Percentiles rank a stretch among this genome's conserved stretches.
Evolutionary conservation across 1,140 invertebrate species (phyloP).

Genomic region (Drosophila pruinosa): DNA sequence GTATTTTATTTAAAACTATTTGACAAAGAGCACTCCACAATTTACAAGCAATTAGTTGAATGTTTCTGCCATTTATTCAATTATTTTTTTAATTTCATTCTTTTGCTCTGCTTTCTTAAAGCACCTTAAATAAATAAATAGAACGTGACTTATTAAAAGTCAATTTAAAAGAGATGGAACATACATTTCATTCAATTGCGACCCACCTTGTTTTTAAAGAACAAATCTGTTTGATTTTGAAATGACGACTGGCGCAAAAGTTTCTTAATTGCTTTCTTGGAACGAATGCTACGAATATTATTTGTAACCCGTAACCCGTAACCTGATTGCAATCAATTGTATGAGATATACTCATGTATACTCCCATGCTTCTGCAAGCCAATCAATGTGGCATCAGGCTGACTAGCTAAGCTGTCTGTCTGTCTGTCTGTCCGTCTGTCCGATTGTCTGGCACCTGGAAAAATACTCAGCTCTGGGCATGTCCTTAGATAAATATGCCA

Average conservation of each 20-base stretch:
- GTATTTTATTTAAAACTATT: too few relatives aligned
- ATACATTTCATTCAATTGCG: too few relatives aligned
- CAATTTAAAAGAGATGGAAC: too few relatives aligned
- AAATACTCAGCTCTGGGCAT: conserved; percentile 8
- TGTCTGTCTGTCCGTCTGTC: not conserved
- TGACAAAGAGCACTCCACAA: too few relatives aligned
- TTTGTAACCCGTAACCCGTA: not conserved
- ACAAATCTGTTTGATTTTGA: too few relatives aligned
- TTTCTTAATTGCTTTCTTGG: not conserved
- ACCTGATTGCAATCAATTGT: not conserved
- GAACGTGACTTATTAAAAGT: too few relatives aligned
- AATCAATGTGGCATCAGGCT: not conserved
- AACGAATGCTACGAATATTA: not conserved
- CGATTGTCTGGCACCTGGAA: conserved; percentile 1
- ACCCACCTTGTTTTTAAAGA: too few relatives aligned
- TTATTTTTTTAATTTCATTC: too few relatives aligned
- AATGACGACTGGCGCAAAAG: not conserved
- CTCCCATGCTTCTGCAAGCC: not conserved
- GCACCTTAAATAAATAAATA: too few relatives aligned
- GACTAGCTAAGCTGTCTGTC: not conserved
- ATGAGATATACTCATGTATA: not conserved
- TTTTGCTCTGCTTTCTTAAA: too few relatives aligned
- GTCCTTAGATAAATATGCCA: conserved; percentile 25
- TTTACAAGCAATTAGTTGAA: too few relatives aligned
- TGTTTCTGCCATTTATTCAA: too few relatives aligned